Percentiles rank a stretch among this genome's conserved stretches.
Conservation (phyloP, 2,888 invertebrate genomes). For the Tipula unca region DNA sequence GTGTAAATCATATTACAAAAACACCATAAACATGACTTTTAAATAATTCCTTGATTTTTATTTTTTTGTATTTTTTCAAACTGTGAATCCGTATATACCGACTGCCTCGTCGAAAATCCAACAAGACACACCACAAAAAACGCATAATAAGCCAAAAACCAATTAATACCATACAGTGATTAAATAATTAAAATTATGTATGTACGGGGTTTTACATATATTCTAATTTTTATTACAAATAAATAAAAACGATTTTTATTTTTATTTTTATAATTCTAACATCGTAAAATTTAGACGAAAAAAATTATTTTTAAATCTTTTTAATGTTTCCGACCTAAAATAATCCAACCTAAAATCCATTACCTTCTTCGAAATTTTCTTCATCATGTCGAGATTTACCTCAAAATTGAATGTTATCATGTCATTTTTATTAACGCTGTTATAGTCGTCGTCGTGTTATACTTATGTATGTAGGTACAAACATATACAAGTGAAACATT, state of each 20-base stretch:
- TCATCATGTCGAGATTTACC: conserved; percentile 9
- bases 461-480: not conserved
- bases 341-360: not conserved
- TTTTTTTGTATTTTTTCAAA: not conserved
- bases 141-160: not conserved
- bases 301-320: not conserved
- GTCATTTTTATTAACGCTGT: not conserved
- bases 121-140: not conserved
- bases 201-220: too few relatives aligned
- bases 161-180: not conserved
- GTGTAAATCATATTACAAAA: not conserved
- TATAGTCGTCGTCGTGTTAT: not conserved
- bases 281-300: not conserved
- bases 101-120: not conserved
- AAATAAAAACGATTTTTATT: not conserved
- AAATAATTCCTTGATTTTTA: not conserved
- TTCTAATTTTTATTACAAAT: not conserved
- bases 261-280: not conserved
- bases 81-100: not conserved
- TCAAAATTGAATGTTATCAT: conserved; percentile 8
- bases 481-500: not conserved
- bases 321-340: not conserved
- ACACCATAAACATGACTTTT: not conserved
- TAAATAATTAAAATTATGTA: not conserved
- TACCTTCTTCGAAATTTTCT: not conserved